Base-by-base conservation (phyloP, 1,140 invertebrate genomes). In the Conopomorpha cramerella region DNA sequence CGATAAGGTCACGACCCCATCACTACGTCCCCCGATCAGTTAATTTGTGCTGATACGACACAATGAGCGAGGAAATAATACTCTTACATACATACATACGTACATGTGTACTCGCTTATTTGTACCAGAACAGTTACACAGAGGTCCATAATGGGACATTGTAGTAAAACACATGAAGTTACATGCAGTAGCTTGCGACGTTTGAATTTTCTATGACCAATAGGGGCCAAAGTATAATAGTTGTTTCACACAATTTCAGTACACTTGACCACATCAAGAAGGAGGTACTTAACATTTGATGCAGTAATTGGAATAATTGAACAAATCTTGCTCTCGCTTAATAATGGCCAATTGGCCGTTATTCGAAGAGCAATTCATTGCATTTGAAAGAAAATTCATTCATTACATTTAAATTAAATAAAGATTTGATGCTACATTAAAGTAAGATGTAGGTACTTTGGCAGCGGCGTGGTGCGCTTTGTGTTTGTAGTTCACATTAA, bases 261-360 rank as follows among this genome's bases (percentile, higher is more conserved):
- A n/a, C n/a, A n/a, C n/a, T n/a, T n/a, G n/a, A n/a, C n/a, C n/a
- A n/a, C n/a, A n/a, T n/a, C n/a, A n/a, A n/a, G n/a, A n/a, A n/a
- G n/a, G n/a, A n/a, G n/a, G n/a, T n/a, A n/a, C n/a, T n/a, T n/a
- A n/a, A n/a, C n/a, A n/a, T n/a, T n/a, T n/a, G n/a, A n/a, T n/a
- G n/a, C n/a, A n/a, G n/a, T 72, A 76, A 72, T 76, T 72, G 67
- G 63, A 55, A 57, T 76, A 76, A 76, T 72, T 76, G 71, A 57
- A 55, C 60, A 57, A 72, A 76, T 76, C 67, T 76, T 64, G 64
- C 62, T 32, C 28, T 23, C 19, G 63, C 59, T 70, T 72, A 76
- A 76, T 72, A 72, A 68, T 56, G 63, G 41, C 41, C 55, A 61
- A 71, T 76, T 76, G 67, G n/a, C 68, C 52, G 63, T 70, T 55